Evolutionary conservation across 2,888 invertebrate species (phyloP).

Genomic region (Byasa hedistus): DNA sequence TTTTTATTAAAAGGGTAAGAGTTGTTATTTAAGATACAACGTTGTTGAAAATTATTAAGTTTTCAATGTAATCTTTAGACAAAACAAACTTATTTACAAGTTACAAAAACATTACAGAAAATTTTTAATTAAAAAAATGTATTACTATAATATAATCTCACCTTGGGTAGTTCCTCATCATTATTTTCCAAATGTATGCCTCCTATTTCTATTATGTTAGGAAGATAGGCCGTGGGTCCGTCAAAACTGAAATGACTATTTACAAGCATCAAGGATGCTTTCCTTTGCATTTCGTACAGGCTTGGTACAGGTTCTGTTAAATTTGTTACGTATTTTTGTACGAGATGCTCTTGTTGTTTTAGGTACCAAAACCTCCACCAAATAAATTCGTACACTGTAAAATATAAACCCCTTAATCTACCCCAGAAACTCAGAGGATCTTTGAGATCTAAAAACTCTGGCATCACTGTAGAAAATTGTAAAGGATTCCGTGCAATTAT

Average conservation of each 20-base stretch:
- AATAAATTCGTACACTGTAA: conserved; percentile 60
- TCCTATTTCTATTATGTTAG: conserved; percentile 79
- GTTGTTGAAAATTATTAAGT: too few species aligned
- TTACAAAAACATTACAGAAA: too few species aligned
- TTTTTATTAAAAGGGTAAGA: too few species aligned
- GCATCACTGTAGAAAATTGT: conserved; percentile 59
- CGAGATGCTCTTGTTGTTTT: conserved; percentile 57
- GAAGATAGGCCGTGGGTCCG: conserved; percentile 68
- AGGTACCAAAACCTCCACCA: conserved; percentile 67
- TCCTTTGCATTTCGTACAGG: conserved; percentile 60
- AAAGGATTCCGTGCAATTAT: conserved; percentile 61
- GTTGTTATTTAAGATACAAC: too few species aligned
- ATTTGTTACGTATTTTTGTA: conserved; percentile 57
- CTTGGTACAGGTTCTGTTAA: conserved; percentile 60
- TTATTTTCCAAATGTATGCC: conserved; percentile 73
- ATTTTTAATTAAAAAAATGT: too few species aligned
- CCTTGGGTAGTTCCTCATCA: conserved; percentile 54
- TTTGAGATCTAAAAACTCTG: conserved; percentile 59
- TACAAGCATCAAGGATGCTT: conserved; percentile 65
- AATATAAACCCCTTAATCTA: conserved; percentile 73
- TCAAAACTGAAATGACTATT: conserved; percentile 77
- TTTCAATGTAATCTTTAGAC: too few species aligned
- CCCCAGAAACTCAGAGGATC: conserved; percentile 76
- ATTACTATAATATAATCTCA: conserved; percentile 38
- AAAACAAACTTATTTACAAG: too few species aligned